Conservation (phyloP, 92 coral and sea anemone species). For the Epizoanthus rinbou region DNA sequence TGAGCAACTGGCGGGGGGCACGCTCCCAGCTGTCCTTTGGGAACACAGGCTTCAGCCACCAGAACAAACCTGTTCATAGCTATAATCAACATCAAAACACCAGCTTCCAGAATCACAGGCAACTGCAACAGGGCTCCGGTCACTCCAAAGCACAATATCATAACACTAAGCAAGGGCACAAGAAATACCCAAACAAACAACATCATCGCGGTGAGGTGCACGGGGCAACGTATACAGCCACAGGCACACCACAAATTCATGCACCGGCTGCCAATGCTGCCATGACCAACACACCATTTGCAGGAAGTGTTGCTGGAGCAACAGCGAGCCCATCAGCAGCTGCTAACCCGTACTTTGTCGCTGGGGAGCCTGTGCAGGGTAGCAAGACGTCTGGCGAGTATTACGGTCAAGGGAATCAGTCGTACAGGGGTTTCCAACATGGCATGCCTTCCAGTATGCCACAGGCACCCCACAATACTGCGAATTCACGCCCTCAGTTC, state of each 20-base stretch:
- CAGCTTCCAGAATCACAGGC: conserved; percentile 36
- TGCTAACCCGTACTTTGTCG: conserved; percentile 12
- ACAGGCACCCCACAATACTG: conserved; percentile 33
- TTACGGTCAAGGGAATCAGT: conserved; percentile 24
- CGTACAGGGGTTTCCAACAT: conserved; percentile 24
- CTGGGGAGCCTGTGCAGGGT: conserved; percentile 31
- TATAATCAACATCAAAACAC: conserved; percentile 37
- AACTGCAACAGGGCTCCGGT: conserved; percentile 11
- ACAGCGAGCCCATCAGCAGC: conserved; percentile 35
- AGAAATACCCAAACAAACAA: conserved; percentile 37
- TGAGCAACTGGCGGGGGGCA: conserved; percentile 24
- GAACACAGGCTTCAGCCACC: conserved; percentile 28
- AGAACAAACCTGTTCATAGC: conserved; percentile 17
- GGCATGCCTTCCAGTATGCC: conserved; percentile 28
- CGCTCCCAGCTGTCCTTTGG: conserved; percentile 25
- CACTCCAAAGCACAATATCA: conserved; percentile 21
- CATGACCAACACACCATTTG: conserved; percentile 17
- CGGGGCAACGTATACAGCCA: conserved; percentile 34
- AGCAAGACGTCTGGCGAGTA: conserved; percentile 36
- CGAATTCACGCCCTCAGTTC: conserved; percentile 33
- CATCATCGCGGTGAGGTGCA: conserved; percentile 35
- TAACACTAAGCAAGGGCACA: conserved; percentile 12
- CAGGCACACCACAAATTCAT: conserved; percentile 32
- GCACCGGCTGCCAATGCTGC: conserved; percentile 22
- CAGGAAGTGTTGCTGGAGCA: conserved; percentile 31